A percentile compares a stretch with the other conserved stretches of the same genome.
Conservation (phyloP, 1,140 invertebrate species). For the Aphis craccivora region DNA sequence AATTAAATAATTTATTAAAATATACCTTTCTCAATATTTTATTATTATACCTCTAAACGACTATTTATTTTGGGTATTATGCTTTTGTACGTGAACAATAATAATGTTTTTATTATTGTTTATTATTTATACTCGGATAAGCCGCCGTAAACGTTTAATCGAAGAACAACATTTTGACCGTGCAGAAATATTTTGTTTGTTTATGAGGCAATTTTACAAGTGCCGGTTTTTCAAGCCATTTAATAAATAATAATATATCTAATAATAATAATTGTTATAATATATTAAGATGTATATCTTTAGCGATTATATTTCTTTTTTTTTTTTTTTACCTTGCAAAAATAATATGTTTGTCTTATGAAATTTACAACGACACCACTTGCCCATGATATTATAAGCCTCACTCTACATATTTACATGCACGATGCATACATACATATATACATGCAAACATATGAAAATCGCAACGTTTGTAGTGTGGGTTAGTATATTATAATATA, state of each 20-base stretch:
- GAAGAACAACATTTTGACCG: background rate
- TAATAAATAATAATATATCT: background rate
- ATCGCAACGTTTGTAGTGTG: background rate
- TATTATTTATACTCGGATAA: background rate
- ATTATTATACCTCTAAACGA: background rate
- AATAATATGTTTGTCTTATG: background rate
- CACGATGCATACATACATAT: too few relatives aligned
- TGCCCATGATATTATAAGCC: background rate
- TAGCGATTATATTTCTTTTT: background rate
- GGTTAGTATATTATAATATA: background rate
- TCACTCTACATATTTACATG: background rate
- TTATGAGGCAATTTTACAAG: background rate
- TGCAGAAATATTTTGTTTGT: background rate
- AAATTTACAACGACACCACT: background rate
- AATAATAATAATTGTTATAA: background rate
- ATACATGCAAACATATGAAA: background rate
- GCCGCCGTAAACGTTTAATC: background rate
- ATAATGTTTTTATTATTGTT: background rate
- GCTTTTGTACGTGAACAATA: background rate
- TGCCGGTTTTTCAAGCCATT: background rate
- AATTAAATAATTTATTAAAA: background rate
- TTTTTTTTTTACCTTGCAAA: background rate
- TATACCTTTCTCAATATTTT: background rate
- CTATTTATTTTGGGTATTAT: background rate
- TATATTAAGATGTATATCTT: background rate